phyloP scores from a whole-genome alignment of 2,113 vertebrate genomes.

The Lonchura striata region DNA sequence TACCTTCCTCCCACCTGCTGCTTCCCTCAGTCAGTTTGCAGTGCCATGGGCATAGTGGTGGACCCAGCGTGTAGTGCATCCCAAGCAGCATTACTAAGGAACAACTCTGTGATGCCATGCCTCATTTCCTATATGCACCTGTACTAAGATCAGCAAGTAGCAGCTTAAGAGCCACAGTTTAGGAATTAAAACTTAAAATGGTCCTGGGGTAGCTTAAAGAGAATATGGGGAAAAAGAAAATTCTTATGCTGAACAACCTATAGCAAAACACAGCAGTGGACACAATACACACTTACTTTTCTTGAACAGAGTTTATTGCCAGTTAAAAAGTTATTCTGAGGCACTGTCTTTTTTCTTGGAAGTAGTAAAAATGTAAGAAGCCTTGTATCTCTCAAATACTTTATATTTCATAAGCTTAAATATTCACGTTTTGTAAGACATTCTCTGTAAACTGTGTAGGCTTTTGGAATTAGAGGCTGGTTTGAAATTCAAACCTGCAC shows the following conservation, averaged over 20 bases:
- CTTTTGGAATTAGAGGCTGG: neutral
- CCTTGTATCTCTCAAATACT: neutral
- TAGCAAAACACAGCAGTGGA: neutral
- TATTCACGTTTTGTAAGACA: neutral
- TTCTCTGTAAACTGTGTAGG: neutral
- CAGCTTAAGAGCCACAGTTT: neutral
- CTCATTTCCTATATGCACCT: neutral
- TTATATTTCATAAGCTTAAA: neutral
- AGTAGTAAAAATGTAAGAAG: neutral
- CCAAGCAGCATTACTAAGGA: neutral
- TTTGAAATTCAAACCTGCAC: neutral
- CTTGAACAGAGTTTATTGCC: neutral
- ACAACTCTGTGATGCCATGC: neutral
- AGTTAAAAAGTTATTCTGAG: neutral
- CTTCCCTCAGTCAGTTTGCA: neutral
- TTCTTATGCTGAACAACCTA: neutral
- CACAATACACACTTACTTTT: neutral
- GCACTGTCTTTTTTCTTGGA: neutral
- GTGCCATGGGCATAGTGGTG: neutral
- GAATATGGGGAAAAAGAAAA: rapidly evolving
- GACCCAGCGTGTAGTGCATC: neutral
- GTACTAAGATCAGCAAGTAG: neutral
- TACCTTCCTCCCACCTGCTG: neutral
- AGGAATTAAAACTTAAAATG: neutral
- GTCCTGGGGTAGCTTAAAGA: neutral